These are phyloP conservation scores for Dryococelus australis DNA, from an alignment of 2,888 invertebrate species.

Conservation along the genomic window DNA sequence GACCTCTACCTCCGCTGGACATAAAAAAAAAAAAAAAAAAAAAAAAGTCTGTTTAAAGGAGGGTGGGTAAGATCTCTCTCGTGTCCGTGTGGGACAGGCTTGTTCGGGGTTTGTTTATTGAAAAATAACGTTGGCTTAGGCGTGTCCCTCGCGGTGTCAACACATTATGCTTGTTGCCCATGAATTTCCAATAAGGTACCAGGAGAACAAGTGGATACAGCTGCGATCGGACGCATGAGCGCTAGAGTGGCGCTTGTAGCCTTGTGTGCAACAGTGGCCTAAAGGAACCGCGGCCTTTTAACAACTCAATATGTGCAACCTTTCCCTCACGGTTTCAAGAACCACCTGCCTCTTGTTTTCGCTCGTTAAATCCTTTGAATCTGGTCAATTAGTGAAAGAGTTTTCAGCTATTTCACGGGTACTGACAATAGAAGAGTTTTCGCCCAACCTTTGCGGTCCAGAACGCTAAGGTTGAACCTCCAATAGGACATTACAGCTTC, in stretches of 20 bases:
- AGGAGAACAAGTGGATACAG: not conserved
- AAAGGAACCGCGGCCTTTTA: not conserved
- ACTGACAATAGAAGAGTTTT: no score
- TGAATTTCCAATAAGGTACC: conserved; percentile 16
- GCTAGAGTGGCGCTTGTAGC: not conserved
- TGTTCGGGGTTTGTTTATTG: conserved; percentile 16
- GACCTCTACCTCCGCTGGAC: not conserved
- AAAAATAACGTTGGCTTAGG: conserved; percentile 1
- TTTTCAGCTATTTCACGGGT: no score
- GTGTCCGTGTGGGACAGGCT: not conserved
- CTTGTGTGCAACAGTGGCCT: not conserved
- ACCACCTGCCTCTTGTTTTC: no score
- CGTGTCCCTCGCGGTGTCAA: not conserved
- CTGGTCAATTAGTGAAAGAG: no score
- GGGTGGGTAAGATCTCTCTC: not conserved
- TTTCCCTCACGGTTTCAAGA: no score
- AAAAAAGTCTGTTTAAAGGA: not conserved
- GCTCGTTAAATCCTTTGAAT: no score
- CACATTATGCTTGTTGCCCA: not conserved
- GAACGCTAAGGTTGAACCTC: no score
- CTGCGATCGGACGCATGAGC: not conserved
- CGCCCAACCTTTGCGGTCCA: no score
- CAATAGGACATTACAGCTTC: no score
- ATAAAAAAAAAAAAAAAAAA: not conserved
- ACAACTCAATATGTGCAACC: no score